Evolutionary conservation across 2,888 invertebrate species (phyloP), one percentile per base, ranked within the genome.

Genomic region (Morinoia aosen): DNA sequence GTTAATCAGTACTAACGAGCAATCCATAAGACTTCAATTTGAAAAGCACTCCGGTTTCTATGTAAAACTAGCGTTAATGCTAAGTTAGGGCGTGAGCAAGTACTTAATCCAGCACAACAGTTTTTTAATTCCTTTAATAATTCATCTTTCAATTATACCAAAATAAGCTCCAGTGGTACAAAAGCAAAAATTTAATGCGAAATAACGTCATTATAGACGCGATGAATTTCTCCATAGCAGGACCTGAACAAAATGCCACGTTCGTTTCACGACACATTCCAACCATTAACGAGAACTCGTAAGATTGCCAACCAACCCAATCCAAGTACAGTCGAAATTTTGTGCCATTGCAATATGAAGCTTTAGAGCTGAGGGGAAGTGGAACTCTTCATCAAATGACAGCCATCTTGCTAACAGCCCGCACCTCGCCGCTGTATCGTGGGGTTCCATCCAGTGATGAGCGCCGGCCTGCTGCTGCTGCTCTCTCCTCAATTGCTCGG

Each of bases 331-430:
- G 25, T 33, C 25, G 25, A 76, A 76, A 33, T 16, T 61, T 33
- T 2, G 19, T 25, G 76, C 33, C 76, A 76, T 76, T 19, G 10
- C 25, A 76, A 33, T 25, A 76, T 76, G 25, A 76, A 33, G 33
- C 76, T 76, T 76, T 76, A 76, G 25, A 33, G 76, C 25, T 76
- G 33, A 16, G 76, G 3, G 76, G 25, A 76, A 76, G 19, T 25
- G 33, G 76, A 76, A 33, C 76, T 76, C 76, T 76, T 76, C 76
- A 76, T 76, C 76, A 76, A 76, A 76, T 76, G 76, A 76, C 76
- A 76, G 76, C 33, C 76, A 76, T 76, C 76, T 76, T 76, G 33
- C 76, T 76, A 76, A 76, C 76, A 76, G 76, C 76, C 76, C 33
- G 19, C 61, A 12, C 25, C 8, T 0, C 76, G 25, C 16, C 3